phyloP scores from a whole-genome alignment of 2,797 vertebrate species.

The Myotis daubentonii region DNA sequence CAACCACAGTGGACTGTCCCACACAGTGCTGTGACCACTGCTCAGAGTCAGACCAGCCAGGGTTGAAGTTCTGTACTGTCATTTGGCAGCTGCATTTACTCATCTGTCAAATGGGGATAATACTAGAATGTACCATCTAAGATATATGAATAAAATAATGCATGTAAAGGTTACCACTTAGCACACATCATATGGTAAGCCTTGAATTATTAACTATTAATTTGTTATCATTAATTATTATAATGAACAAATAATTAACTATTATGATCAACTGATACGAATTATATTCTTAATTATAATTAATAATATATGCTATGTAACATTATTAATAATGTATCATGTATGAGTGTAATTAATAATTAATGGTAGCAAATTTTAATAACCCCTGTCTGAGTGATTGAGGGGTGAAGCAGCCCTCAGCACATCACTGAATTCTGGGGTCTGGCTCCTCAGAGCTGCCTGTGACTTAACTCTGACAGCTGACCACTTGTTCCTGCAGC shows the following conservation, averaged over 20 bases:
- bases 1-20: rapidly evolving
- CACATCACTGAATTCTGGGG: background rate
- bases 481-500: background rate
- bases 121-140: background rate
- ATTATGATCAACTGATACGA: background rate
- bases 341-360: constrained; percentile 33
- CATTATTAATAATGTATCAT: constrained; percentile 26
- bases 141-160: background rate
- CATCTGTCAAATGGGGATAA: too few relatives aligned
- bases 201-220: background rate
- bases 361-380: constrained; percentile 24
- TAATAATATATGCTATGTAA: constrained; percentile 21
- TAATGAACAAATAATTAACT: constrained; percentile 5
- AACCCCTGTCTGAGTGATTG: background rate
- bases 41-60: background rate
- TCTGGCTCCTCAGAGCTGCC: background rate
- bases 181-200: background rate
- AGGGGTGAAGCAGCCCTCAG: background rate
- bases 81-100: background rate
- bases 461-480: background rate
- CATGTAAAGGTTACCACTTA: background rate
- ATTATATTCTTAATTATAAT: constrained; percentile 45
- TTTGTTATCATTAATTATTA: constrained; percentile 18
- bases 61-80: background rate
- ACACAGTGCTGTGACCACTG: rapidly evolving